Conservation (phyloP, 2,888 invertebrate genomes). For the Philonicus albiceps region DNA sequence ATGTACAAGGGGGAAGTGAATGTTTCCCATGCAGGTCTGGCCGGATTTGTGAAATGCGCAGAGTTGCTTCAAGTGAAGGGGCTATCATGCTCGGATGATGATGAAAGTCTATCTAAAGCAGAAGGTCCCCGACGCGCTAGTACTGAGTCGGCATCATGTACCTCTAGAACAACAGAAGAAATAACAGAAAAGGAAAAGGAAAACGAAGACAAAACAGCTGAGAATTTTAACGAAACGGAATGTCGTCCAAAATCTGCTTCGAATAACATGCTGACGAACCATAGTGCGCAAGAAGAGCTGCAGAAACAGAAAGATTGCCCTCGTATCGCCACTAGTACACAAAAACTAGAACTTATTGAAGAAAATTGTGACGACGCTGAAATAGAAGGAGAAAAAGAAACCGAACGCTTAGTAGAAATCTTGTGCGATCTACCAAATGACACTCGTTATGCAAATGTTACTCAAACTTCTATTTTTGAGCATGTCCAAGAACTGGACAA, state of each 20-base stretch:
- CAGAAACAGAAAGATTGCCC: neutral
- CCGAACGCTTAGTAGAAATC: neutral
- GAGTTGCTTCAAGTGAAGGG: conserved; percentile 81
- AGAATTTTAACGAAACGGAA: neutral
- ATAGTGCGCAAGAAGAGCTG: neutral
- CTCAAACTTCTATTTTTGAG: neutral
- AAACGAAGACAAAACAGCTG: neutral
- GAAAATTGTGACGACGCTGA: neutral
- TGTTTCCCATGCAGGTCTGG: conserved; percentile 78
- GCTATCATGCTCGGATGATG: conserved; percentile 50
- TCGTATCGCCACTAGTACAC: neutral
- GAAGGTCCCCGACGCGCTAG: neutral
- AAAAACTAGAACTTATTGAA: neutral
- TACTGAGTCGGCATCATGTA: neutral
- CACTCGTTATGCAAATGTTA: neutral
- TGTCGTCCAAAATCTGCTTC: neutral
- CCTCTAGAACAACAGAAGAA: neutral
- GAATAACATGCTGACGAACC: neutral
- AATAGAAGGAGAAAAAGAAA: neutral
- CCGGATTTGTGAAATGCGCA: conserved; percentile 77
- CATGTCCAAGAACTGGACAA: neutral
- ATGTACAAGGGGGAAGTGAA: conserved; percentile 87
- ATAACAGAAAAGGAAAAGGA: neutral
- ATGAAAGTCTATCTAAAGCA: neutral
- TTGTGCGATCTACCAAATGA: neutral